Conservation (phyloP, 2,797 vertebrate species). For the Centroberyx gerrardi region DNA sequence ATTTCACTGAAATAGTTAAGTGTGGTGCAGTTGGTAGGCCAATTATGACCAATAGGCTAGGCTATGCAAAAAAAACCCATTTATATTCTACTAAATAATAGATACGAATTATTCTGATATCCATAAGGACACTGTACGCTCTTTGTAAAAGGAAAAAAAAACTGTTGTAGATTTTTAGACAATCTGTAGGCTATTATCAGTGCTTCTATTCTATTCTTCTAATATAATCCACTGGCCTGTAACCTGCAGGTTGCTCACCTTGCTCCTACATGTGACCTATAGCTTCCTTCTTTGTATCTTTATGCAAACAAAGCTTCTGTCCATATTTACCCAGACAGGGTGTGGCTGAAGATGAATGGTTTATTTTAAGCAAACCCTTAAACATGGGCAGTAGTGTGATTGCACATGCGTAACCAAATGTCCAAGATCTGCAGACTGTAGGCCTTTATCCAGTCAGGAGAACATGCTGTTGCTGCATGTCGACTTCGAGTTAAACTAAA, state of each 20-base stretch:
- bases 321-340: constrained; percentile 14
- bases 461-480: constrained; percentile 11
- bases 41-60: too few species aligned
- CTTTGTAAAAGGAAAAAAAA: neutral
- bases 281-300: constrained; percentile 13
- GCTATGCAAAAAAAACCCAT: too few species aligned
- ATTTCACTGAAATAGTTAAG: too few species aligned
- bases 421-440: neutral
- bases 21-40: too few species aligned
- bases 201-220: neutral
- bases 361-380: constrained; percentile 25
- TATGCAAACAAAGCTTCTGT: constrained; percentile 28
- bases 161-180: neutral
- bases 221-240: neutral
- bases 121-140: too few species aligned
- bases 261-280: neutral
- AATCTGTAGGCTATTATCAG: neutral
- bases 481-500: too few species aligned
- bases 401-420: neutral
- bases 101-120: too few species aligned
- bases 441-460: constrained; percentile 7
- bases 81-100: too few species aligned
- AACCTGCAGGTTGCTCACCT: neutral
- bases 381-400: constrained; percentile 23
- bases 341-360: constrained; percentile 42